These are phyloP conservation scores for Steromphala cineraria DNA, from an alignment of 2,888 invertebrate genomes.

Conservation along the genomic window DNA sequence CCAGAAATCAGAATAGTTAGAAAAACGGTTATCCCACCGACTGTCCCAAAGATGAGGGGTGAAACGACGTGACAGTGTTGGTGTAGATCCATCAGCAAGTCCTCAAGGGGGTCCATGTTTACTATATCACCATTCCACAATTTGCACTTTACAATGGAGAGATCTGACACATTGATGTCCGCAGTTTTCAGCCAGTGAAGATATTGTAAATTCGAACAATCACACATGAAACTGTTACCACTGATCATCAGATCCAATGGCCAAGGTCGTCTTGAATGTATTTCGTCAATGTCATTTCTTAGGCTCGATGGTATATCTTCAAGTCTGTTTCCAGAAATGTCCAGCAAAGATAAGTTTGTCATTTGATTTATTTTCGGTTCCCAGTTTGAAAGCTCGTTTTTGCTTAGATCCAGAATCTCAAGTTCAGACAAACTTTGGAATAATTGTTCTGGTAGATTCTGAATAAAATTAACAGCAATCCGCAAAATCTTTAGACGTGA, in stretches of 20 bases:
- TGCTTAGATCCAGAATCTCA: slow-evolving; percentile 23
- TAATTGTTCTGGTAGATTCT: slow-evolving; percentile 23
- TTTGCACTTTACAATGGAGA: too few relatives aligned
- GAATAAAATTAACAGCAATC: slow-evolving; percentile 26
- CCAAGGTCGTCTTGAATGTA: too few relatives aligned
- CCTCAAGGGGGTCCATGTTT: not conserved
- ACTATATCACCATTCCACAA: not conserved
- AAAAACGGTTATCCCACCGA: not conserved
- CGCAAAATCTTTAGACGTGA: slow-evolving; percentile 13
- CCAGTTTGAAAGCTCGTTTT: slow-evolving; percentile 27
- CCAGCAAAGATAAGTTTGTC: not conserved
- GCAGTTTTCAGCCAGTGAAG: too few relatives aligned
- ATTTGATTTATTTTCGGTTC: slow-evolving; percentile 21
- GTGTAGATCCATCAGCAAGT: not conserved
- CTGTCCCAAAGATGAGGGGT: slow-evolving; percentile 3
- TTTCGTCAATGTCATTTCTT: too few relatives aligned
- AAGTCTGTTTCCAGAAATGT: slow-evolving; percentile 28
- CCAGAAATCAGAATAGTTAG: slow-evolving; percentile 9
- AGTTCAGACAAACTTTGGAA: slow-evolving; percentile 20
- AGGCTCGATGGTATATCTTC: not conserved
- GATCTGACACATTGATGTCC: too few relatives aligned
- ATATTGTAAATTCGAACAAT: too few relatives aligned
- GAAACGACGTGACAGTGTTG: slow-evolving; percentile 28
- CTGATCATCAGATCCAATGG: too few relatives aligned
- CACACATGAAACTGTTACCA: too few relatives aligned